phyloP scores from a whole-genome alignment of 2,113 vertebrate species.

The Elephas maximus region DNA sequence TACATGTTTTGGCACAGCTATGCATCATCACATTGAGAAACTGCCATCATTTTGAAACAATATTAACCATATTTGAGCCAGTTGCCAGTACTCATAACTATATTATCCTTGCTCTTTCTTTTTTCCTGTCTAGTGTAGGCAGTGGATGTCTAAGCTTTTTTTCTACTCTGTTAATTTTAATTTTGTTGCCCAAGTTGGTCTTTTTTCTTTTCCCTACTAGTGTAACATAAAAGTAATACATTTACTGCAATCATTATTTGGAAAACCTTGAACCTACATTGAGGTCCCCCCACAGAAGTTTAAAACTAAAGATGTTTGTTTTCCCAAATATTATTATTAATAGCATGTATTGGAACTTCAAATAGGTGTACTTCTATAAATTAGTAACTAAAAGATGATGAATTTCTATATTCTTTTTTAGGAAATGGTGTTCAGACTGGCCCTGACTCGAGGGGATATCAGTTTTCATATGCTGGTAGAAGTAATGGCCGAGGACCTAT shows the following conservation, averaged over 20 bases:
- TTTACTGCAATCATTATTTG: constrained; percentile 5
- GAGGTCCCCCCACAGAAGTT: background rate
- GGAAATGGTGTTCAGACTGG: constrained; percentile 94
- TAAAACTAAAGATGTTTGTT: constrained; percentile 10
- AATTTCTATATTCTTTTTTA: constrained; percentile 82
- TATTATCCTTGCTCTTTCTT: background rate
- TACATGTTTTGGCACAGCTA: background rate
- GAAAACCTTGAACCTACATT: background rate
- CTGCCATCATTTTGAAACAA: background rate
- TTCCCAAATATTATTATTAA: background rate
- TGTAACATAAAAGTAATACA: background rate
- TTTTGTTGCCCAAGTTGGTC: background rate
- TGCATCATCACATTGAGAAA: background rate
- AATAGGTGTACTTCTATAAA: background rate
- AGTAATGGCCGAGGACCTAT: constrained; percentile 92
- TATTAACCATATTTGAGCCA: background rate
- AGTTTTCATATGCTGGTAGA: constrained; percentile 90
- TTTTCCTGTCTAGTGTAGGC: background rate
- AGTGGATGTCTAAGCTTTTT: background rate
- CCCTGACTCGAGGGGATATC: constrained; percentile 88
- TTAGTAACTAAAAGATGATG: constrained; percentile 36
- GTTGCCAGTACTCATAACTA: background rate
- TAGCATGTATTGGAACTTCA: background rate
- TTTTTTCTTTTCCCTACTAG: background rate
- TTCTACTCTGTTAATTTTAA: background rate